phyloP scores from a whole-genome alignment of 2,888 invertebrate species.

The Ormyrus nitidulus region DNA sequence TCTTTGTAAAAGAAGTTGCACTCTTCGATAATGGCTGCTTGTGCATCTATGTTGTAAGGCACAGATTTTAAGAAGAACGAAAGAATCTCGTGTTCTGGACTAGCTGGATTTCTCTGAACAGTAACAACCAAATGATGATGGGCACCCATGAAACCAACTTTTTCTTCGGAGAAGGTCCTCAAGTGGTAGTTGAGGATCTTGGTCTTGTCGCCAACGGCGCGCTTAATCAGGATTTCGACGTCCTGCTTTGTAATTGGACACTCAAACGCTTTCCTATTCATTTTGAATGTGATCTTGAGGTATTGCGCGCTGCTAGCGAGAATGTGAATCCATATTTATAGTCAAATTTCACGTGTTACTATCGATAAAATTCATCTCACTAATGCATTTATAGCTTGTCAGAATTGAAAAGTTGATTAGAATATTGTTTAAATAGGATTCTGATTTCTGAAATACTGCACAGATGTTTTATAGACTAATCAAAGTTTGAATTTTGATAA shows the following conservation, averaged over 20 bases:
- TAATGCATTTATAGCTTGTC: neutral
- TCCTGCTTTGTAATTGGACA: constrained; percentile 55
- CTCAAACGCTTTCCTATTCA: too few relatives aligned
- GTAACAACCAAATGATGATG: constrained; percentile 63
- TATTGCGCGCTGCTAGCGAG: too few relatives aligned
- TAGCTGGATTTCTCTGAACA: constrained; percentile 18
- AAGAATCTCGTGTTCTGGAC: neutral
- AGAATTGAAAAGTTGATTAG: neutral
- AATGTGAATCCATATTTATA: neutral
- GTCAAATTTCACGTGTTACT: neutral
- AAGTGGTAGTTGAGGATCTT: constrained; percentile 61
- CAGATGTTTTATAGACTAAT: too few relatives aligned
- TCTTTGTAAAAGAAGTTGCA: constrained; percentile 14
- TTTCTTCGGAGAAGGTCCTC: constrained; percentile 64
- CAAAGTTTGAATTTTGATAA: too few relatives aligned
- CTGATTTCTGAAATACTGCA: too few relatives aligned
- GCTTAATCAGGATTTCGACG: constrained; percentile 56
- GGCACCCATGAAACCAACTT: constrained; percentile 67
- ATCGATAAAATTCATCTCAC: neutral
- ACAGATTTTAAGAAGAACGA: constrained; percentile 25
- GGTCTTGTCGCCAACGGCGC: constrained; percentile 43
- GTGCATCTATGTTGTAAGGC: constrained; percentile 11
- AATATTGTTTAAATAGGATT: too few relatives aligned
- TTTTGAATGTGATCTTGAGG: too few relatives aligned
- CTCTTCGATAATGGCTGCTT: constrained; percentile 5